A percentile compares a stretch with the other conserved stretches of the same genome.
Evolutionary conservation across 2,797 vertebrate genomes (phyloP).

Genomic region (Psittacula derbiana): DNA sequence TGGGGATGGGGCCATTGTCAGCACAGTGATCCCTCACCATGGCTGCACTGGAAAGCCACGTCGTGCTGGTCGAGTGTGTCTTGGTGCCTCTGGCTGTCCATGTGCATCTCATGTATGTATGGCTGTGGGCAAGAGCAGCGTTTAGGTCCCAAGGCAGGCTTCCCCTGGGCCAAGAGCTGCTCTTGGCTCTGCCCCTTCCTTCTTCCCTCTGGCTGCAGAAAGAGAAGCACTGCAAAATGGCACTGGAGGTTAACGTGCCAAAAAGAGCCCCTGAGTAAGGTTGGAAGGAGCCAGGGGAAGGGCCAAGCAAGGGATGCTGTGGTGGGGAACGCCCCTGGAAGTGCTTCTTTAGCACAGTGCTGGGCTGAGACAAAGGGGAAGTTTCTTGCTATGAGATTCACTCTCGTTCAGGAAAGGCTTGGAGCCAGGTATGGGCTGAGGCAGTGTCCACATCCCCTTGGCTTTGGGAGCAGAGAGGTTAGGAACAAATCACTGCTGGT

Average conservation of each 20-base stretch:
- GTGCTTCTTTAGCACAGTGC: neutral
- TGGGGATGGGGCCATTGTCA: neutral
- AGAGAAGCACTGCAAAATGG: conserved; percentile 60
- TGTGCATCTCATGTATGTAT: rapidly evolving
- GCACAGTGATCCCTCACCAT: neutral
- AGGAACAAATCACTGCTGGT: neutral
- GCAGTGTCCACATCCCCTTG: neutral
- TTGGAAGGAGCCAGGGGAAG: neutral
- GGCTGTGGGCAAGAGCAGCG: neutral
- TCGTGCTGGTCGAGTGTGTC: rapidly evolving
- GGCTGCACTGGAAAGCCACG: rapidly evolving
- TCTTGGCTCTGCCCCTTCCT: neutral
- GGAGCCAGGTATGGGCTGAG: neutral
- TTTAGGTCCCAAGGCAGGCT: neutral
- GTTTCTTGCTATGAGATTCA: neutral
- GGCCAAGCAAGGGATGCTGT: neutral
- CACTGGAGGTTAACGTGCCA: conserved; percentile 73
- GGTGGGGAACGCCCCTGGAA: neutral
- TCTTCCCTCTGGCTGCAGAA: neutral
- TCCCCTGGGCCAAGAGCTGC: neutral
- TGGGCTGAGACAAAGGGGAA: neutral
- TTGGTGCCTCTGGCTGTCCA: neutral
- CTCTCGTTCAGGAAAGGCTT: neutral
- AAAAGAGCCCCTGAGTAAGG: conserved; percentile 76
- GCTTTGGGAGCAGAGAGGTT: neutral